Evolutionary conservation across 2,888 invertebrate species (phyloP).

Genomic region (Odontocolon sp.): DNA sequence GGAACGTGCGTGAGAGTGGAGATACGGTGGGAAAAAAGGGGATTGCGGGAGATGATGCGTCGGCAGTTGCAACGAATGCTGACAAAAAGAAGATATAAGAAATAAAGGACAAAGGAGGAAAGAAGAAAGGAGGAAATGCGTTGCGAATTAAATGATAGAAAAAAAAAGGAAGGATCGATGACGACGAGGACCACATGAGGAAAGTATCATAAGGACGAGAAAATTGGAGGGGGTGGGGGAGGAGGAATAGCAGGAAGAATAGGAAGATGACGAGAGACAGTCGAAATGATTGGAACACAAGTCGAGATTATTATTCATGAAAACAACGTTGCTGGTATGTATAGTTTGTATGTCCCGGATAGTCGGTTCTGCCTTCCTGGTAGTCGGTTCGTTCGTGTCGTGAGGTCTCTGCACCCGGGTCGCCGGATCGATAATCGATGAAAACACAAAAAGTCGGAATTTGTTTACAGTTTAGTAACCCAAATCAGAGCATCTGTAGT

Average conservation of each 20-base stretch:
- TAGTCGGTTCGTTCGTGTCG: slow-evolving; percentile 56
- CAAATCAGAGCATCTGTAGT: slow-evolving; percentile 72
- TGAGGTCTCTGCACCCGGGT: slow-evolving; percentile 75
- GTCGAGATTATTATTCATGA: slow-evolving; percentile 66
- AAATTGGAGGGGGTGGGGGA: too few relatives aligned
- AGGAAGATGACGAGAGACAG: too few relatives aligned
- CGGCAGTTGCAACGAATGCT: slow-evolving; percentile 12
- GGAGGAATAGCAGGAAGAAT: too few relatives aligned
- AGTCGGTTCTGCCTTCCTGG: neutral
- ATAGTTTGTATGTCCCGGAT: slow-evolving; percentile 22
- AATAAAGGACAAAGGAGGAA: slow-evolving; percentile 5
- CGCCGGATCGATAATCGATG: slow-evolving; percentile 77
- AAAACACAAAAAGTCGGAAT: slow-evolving; percentile 75
- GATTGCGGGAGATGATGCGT: slow-evolving; percentile 21
- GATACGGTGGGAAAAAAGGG: slow-evolving; percentile 47
- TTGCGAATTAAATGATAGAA: neutral
- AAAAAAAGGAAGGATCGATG: neutral
- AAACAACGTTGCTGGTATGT: slow-evolving; percentile 58
- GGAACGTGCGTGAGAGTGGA: slow-evolving; percentile 15
- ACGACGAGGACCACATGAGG: neutral
- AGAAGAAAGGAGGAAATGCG: neutral
- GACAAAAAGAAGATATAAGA: slow-evolving; percentile 5
- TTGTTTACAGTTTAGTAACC: slow-evolving; percentile 80
- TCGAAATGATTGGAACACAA: slow-evolving; percentile 1
- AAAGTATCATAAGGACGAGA: neutral